Evolutionary conservation across 2,113 vertebrate species (phyloP), one percentile per base, ranked within the genome.

Genomic region (Ellobius talpinus): DNA sequence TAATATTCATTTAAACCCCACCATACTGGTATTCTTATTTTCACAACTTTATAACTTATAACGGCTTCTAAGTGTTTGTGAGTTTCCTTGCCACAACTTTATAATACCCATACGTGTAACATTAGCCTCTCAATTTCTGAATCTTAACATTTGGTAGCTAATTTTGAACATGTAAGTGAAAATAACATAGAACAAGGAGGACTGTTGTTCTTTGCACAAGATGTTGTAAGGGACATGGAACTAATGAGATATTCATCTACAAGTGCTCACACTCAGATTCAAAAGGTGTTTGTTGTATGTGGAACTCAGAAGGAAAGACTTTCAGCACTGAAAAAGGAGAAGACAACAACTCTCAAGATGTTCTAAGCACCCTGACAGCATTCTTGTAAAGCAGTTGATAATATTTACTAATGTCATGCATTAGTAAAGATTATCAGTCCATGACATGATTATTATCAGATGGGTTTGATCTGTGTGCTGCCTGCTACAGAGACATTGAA

Each of bases 91-190:
- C 31, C 11, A 78, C 4, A 39, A 36, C 21, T 89, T 91, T 72
- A 7, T 78, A 82, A 92, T 70, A 87, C 1, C 1, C 0, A 1
- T 68, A 45, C 29, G 72, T 7, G 79, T 42, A 17, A n/a, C 1
- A 19, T 63, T 42, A 45, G 6, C n/a, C 0, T 93, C 78, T 91
- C 10, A 74, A 16, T 90, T 87, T 33, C 21, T 9, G 7, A 36
- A 55, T 65, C 94, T 95, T 87, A 63, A 7, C 73, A 65, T 87
- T 63, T 89, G 16, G 47, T 55, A 74, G 86, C 2, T 36, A 66
- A 65, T 96, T 95, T 86, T 36, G 86, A 72, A 63, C 11, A 76
- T 45, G 89, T 89, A 61, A 70, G 9, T 58, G 12, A 92, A 61
- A 78, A 13, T 52, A 13, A 81, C 84, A 45, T 66, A 47, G 79